Conservation (phyloP, 2,113 vertebrate species). For the Australoheros scitulus region DNA sequence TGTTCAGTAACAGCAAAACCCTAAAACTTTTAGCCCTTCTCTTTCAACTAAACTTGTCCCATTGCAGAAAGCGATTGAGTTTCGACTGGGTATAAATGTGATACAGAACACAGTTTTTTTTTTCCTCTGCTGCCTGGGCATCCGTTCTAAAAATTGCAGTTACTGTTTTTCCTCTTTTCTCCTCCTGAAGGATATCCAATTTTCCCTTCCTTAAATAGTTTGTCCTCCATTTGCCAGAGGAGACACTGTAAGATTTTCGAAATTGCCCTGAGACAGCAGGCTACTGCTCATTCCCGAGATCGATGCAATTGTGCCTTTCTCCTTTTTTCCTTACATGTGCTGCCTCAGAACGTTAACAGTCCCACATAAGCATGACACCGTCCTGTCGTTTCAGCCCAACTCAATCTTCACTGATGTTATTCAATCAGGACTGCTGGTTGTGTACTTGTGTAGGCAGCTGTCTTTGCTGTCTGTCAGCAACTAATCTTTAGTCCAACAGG, state of each 20-base stretch:
- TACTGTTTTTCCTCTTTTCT: conserved; percentile 37
- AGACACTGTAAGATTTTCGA: conserved; percentile 27
- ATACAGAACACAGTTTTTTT: conserved; percentile 18
- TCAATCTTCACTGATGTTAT: neutral
- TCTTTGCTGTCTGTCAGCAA: neutral
- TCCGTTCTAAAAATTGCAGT: conserved; percentile 57
- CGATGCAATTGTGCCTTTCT: neutral
- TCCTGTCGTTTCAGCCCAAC: neutral
- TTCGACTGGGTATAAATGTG: conserved; percentile 32
- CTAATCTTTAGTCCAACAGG: neutral
- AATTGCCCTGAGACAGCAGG: neutral
- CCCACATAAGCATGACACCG: neutral
- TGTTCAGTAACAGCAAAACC: neutral
- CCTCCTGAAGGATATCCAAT: conserved; percentile 57
- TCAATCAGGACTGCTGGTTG: neutral
- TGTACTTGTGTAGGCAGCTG: neutral
- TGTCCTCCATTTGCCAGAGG: conserved; percentile 46
- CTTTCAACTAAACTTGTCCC: neutral
- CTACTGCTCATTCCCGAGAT: conserved; percentile 12
- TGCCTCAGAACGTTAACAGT: neutral
- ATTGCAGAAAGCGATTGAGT: neutral
- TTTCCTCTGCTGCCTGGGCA: neutral
- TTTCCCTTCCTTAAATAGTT: conserved; percentile 53
- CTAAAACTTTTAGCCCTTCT: conserved; percentile 5
- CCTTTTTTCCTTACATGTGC: neutral